Evolutionary conservation across 2,797 vertebrate genomes (phyloP).

Genomic region (Coranthus polyacanthus): DNA sequence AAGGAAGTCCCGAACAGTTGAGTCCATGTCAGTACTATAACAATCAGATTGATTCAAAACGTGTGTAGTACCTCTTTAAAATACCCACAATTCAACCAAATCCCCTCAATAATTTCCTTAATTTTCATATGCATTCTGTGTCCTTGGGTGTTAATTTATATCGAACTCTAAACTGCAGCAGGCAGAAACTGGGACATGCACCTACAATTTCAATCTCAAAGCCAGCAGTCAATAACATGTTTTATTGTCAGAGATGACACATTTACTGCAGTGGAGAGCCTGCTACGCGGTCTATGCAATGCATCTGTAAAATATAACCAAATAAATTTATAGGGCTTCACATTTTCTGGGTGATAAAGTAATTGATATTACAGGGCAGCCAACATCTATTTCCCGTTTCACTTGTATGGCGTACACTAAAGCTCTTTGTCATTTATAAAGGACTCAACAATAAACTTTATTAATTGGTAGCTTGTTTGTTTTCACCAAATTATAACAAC

Average conservation of each 20-base stretch:
- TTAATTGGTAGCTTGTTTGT: not conserved
- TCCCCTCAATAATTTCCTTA: not conserved
- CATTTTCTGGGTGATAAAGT: not conserved
- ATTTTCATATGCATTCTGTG: not conserved
- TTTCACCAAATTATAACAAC: constrained; percentile 7
- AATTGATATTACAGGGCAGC: constrained; percentile 1
- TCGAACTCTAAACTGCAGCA: constrained; percentile 1
- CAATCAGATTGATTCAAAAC: too few species aligned
- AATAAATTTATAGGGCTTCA: not conserved
- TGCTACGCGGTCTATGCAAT: not conserved
- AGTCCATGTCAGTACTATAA: too few species aligned
- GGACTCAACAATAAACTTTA: not conserved
- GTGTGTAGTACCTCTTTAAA: too few species aligned
- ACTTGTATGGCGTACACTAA: not conserved
- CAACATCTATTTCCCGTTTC: not conserved
- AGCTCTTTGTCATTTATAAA: too few species aligned
- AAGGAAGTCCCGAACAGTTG: too few species aligned
- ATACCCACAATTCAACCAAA: constrained; percentile 1
- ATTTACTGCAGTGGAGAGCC: not conserved
- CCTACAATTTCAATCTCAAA: not conserved
- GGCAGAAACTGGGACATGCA: not conserved
- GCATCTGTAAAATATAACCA: not conserved
- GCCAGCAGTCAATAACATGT: not conserved
- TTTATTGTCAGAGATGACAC: constrained; percentile 8
- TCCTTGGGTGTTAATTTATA: not conserved